Evolutionary conservation across 1,140 invertebrate species (phyloP).

Genomic region (Trinorchestia longiramus): DNA sequence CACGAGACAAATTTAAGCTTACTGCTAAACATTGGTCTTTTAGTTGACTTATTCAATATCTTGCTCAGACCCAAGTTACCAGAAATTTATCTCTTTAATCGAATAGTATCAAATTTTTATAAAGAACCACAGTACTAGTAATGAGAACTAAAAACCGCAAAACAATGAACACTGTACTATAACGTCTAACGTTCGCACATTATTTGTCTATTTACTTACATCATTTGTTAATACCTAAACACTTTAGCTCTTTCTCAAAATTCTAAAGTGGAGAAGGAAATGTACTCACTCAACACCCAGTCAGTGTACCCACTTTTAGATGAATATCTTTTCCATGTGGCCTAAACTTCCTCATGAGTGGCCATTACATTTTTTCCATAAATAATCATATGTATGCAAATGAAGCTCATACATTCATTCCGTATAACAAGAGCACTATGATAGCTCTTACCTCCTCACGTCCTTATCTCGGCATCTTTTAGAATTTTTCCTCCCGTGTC

Average conservation of each 20-base stretch:
- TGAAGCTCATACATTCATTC: not conserved
- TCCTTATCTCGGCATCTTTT: not conserved
- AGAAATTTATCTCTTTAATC: not conserved
- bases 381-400: slow-evolving; percentile 17
- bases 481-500: not conserved
- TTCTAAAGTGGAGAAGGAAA: not conserved
- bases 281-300: not conserved
- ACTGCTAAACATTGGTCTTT: no score
- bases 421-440: not conserved
- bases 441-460: not conserved
- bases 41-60: no score
- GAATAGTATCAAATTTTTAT: not conserved
- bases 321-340: not conserved
- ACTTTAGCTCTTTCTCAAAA: not conserved
- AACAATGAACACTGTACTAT: not conserved
- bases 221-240: not conserved
- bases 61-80: no score
- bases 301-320: not conserved
- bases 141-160: not conserved
- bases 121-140: not conserved
- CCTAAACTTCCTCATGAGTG: not conserved
- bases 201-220: not conserved
- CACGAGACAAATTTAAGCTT: no score
- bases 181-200: not conserved
- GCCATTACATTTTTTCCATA: not conserved